Percentiles rank a stretch among this genome's conserved stretches.
phyloP scores from a whole-genome alignment of 2,113 vertebrate genomes.

The Fukomys damarensis region DNA sequence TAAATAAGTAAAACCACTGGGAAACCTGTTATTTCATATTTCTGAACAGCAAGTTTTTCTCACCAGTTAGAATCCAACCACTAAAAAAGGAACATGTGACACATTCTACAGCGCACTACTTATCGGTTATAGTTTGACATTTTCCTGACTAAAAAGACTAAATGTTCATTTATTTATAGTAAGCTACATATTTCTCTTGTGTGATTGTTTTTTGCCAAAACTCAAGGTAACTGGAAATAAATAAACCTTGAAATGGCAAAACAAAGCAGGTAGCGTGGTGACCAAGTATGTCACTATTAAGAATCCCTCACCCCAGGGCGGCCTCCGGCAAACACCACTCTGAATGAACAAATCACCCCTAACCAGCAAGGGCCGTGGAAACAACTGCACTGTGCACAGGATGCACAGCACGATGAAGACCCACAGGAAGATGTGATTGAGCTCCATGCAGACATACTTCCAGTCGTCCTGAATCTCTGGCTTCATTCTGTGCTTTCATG shows the following conservation, averaged over 20 bases:
- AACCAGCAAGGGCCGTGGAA: constrained; percentile 94
- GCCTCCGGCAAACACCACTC: accelerated
- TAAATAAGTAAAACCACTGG: not conserved
- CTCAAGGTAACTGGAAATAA: constrained; percentile 23
- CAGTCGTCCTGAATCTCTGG: constrained; percentile 99
- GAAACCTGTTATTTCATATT: not conserved
- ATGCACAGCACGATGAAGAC: constrained; percentile 98
- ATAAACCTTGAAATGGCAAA: not conserved
- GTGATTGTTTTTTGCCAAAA: constrained; percentile 7
- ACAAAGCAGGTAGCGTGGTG: not conserved
- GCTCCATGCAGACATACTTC: constrained; percentile 99
- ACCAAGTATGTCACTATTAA: not conserved
- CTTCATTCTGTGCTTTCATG: no score
- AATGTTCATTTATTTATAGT: constrained; percentile 18
- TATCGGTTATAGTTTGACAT: not conserved
- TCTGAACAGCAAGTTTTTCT: constrained; percentile 47
- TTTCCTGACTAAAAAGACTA: not conserved
- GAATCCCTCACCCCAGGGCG: not conserved
- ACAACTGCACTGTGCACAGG: constrained; percentile 96
- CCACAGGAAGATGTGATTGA: constrained; percentile 98
- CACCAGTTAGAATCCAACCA: not conserved
- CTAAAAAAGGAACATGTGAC: not conserved
- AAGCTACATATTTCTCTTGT: constrained; percentile 11
- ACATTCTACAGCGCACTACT: not conserved
- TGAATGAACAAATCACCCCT: constrained; percentile 88